Evolutionary conservation across 2,888 invertebrate species (phyloP), one percentile per base, ranked within the genome.

Genomic region (Beris chalybata): DNA sequence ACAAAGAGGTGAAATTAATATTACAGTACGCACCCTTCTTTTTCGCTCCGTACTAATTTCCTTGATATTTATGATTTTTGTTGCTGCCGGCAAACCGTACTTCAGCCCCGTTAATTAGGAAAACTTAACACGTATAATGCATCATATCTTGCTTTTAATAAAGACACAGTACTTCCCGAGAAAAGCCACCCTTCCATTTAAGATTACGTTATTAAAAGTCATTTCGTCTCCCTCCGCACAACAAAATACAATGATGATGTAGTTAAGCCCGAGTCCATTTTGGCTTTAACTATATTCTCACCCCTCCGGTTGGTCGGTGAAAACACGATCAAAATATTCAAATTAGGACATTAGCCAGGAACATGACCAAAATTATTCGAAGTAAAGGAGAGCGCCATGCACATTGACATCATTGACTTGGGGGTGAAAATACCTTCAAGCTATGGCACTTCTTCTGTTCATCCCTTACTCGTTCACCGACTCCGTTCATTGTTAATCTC

Each of bases 401-500:
- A 50, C n/a, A 45, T 9, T 15, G 52, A 5, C 32, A 22, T 13
- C 43, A 22, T 52, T 31, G 4, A 11, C 43, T n/a, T 52, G 12
- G 53, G 53, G 30, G 53, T 64, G 64, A 64, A 64, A 54, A 64
- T 54, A 45, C 64, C 54, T 29, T n/a, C 13, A 64, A 55, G 54
- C 54, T 54, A 22, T 22, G 22, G 22, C 22, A 22, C 22, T 22
- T 22, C 22, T 22, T 22, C 22, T 3, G 22, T 22, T 22, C 22
- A 22, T 22, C 22, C 22, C 22, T 22, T 22, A 22, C 22, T 22
- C 22, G 22, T 22, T 22, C 22, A 22, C 22, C 22, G 22, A 22
- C 50, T 44, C 38, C 48, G 31, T 54, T 64, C 64, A 64, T 64
- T 64, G 64, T 54, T 64, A 54, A 64, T 64, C 64, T 64, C 64